Percentiles rank a stretch among this genome's conserved stretches.
phyloP scores from a whole-genome alignment of 35 echinoderm and acorn worm species.

The Apostichopus parvimensis region DNA sequence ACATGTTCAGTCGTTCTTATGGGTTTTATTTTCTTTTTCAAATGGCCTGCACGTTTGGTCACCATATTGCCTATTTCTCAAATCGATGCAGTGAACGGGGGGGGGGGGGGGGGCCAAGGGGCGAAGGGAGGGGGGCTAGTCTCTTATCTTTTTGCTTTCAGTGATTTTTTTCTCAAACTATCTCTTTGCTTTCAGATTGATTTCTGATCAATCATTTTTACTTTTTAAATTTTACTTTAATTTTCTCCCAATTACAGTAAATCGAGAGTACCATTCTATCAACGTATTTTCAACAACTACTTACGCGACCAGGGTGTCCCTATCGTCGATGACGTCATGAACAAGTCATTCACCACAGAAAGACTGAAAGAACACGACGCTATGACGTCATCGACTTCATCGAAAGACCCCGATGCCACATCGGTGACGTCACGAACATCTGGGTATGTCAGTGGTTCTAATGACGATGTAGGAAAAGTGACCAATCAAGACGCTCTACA shows the following conservation, averaged over 20 bases:
- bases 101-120: too few species aligned
- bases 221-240: not conserved
- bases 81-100: too few species aligned
- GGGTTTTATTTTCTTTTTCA: too few species aligned
- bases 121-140: too few species aligned
- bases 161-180: too few species aligned
- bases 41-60: too few species aligned
- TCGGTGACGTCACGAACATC: slow-evolving; percentile 61
- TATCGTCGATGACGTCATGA: slow-evolving; percentile 45
- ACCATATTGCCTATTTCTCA: too few species aligned
- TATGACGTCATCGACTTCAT: slow-evolving; percentile 13
- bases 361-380: not conserved
- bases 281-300: slow-evolving; percentile 72
- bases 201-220: too few species aligned
- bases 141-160: too few species aligned
- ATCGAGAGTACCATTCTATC: slow-evolving; percentile 75
- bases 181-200: too few species aligned
- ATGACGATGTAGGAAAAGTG: slow-evolving; percentile 25
- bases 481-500: slow-evolving; percentile 14
- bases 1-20: too few species aligned
- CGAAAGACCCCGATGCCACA: slow-evolving; percentile 13
- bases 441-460: slow-evolving; percentile 47
- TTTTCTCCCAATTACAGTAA: slow-evolving; percentile 36
- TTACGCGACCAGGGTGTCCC: slow-evolving; percentile 57
- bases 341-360: slow-evolving; percentile 7